Conservation (phyloP, 2,888 invertebrate species). For the Brachypterus glaber region DNA sequence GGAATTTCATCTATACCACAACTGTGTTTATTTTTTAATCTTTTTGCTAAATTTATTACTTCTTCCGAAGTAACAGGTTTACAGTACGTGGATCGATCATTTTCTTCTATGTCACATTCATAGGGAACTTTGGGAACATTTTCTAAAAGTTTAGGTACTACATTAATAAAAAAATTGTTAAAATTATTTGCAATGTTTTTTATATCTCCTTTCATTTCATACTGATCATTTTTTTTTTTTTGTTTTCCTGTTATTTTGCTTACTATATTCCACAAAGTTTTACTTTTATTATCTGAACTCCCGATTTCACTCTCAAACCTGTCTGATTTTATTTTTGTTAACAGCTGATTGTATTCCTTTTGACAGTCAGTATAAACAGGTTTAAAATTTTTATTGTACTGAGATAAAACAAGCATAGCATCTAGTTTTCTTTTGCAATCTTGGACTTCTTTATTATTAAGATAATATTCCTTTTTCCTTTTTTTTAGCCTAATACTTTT, state of each 20-base stretch:
- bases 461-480: neutral
- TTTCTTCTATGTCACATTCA: no score
- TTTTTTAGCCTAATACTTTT: neutral
- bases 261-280: neutral
- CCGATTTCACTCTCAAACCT: neutral
- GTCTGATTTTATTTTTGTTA: neutral
- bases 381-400: neutral
- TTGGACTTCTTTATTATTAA: neutral
- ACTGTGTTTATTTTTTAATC: constrained; percentile 9
- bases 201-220: neutral
- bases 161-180: neutral
- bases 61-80: constrained; percentile 20
- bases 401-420: neutral
- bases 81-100: neutral
- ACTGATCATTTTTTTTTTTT: neutral
- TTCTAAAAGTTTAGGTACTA: neutral
- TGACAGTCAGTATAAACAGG: neutral
- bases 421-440: neutral
- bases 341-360: neutral
- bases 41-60: constrained; percentile 22
- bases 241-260: neutral
- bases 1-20: constrained; percentile 12
- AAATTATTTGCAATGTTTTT: neutral
- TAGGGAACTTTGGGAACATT: neutral
- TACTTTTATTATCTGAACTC: neutral